These are phyloP conservation scores for Stercorarius parasiticus DNA, from an alignment of 2,113 vertebrate species.

Conservation along the genomic window DNA sequence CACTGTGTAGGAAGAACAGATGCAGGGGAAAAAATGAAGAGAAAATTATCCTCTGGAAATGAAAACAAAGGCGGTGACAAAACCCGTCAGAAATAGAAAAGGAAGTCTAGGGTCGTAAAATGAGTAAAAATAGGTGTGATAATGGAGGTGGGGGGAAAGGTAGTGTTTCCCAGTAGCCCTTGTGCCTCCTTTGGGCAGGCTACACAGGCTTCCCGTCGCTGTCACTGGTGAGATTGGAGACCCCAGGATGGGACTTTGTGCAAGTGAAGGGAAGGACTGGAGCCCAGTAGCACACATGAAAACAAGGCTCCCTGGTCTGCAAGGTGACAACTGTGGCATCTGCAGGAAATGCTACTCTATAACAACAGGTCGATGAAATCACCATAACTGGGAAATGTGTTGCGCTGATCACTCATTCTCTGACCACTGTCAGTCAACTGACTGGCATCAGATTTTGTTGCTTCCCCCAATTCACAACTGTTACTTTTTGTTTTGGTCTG, in stretches of 20 bases:
- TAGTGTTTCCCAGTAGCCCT: not conserved
- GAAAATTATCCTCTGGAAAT: not conserved
- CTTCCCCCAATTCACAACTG: not conserved
- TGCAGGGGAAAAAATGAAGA: not conserved
- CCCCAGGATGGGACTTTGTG: not conserved
- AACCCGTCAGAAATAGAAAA: not conserved
- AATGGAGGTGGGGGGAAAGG: not conserved
- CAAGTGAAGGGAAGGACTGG: not conserved
- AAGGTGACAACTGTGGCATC: not conserved
- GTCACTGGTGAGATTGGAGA: not conserved
- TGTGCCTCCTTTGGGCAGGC: not conserved
- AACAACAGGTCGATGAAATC: not conserved
- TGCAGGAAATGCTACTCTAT: not conserved
- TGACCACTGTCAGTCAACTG: not conserved
- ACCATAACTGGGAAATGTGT: too few species aligned
- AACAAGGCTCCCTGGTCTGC: not conserved
- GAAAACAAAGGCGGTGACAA: not conserved
- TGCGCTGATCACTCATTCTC: accelerated
- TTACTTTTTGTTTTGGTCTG: not conserved
- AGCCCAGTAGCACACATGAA: not conserved
- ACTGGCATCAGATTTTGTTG: not conserved
- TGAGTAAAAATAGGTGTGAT: not conserved
- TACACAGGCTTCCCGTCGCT: not conserved
- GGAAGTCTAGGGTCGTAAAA: not conserved
- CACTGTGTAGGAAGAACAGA: not conserved